These are phyloP conservation scores for Varecia variegata DNA, from an alignment of 2,797 vertebrate genomes.

Conservation along the genomic window DNA sequence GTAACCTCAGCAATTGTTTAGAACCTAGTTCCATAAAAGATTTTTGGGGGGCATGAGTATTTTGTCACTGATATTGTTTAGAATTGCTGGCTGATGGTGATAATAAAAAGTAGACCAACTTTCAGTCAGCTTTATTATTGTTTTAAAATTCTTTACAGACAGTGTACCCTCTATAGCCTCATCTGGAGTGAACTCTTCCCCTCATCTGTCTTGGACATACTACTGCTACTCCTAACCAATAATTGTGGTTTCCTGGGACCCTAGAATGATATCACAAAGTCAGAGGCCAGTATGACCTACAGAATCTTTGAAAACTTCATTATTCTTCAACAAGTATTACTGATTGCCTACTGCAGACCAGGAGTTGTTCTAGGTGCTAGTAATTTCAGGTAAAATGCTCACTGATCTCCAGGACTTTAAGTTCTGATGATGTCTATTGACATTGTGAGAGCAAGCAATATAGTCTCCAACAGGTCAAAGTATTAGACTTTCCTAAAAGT, in stretches of 20 bases:
- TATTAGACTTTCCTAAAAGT: background rate
- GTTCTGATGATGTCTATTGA: background rate
- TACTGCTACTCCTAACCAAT: background rate
- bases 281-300: background rate
- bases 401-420: background rate
- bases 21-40: background rate
- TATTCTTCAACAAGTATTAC: background rate
- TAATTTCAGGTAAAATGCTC: background rate
- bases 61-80: background rate
- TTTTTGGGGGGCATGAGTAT: background rate
- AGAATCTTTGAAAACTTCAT: background rate
- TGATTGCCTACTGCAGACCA: background rate
- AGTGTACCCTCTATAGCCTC: background rate
- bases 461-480: background rate
- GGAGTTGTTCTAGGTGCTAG: background rate
- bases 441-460: background rate
- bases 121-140: background rate
- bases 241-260: background rate
- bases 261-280: background rate
- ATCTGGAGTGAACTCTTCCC: background rate
- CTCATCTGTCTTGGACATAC: background rate
- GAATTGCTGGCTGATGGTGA: background rate
- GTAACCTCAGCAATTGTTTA: background rate
- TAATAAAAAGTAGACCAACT: background rate
- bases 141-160: background rate